Conservation (phyloP, 2,888 invertebrate genomes). For the Nomada fabriciana region DNA sequence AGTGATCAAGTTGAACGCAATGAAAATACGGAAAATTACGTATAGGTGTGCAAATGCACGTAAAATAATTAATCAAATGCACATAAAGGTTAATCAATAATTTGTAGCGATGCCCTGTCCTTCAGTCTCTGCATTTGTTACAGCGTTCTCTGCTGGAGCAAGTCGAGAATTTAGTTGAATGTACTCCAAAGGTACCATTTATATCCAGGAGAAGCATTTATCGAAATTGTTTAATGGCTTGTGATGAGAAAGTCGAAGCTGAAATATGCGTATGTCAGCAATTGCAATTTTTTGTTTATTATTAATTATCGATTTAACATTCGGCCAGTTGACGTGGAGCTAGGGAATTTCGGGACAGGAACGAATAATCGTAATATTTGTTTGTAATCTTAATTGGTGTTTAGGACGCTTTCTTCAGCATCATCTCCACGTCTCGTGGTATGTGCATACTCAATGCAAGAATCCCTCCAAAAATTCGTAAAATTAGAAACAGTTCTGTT, state of each 20-base stretch:
- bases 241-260: not conserved
- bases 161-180: not conserved
- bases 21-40: not conserved
- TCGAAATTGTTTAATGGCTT: not conserved
- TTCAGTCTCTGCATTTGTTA: not conserved
- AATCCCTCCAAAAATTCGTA: conserved; percentile 34
- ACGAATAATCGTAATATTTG: conserved; percentile 43
- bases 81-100: not conserved
- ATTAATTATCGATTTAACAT: conserved; percentile 8
- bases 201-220: not conserved
- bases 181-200: not conserved
- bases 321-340: conserved; percentile 38
- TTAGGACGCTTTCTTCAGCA: conserved; percentile 2
- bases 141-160: not conserved
- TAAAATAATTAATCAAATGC: not conserved
- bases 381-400: conserved; percentile 30
- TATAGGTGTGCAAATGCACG: not conserved
- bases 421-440: conserved; percentile 47
- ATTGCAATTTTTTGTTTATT: conserved; percentile 4
- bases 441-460: conserved; percentile 24
- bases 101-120: not conserved
- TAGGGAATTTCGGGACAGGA: conserved; percentile 30
- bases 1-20: not conserved
- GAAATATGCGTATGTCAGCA: not conserved
- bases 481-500: not conserved